Evolutionary conservation across 2,797 vertebrate genomes (phyloP).

Genomic region (Scolopax bukidnonensis): DNA sequence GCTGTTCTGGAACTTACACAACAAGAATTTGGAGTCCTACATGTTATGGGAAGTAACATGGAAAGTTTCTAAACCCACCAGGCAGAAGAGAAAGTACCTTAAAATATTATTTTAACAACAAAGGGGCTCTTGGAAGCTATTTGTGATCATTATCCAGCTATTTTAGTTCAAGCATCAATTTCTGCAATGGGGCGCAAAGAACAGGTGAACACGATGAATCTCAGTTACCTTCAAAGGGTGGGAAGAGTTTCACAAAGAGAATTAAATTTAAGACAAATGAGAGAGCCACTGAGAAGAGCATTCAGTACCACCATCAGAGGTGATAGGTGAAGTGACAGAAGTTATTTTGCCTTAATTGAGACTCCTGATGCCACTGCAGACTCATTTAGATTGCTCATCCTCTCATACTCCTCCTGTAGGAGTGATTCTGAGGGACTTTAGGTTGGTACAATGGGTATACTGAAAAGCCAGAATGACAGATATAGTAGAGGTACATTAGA

Average conservation of each 20-base stretch:
- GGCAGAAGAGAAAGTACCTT: constrained; percentile 30
- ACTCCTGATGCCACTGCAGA: background rate
- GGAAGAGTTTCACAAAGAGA: background rate
- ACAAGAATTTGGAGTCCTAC: background rate
- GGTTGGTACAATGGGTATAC: background rate
- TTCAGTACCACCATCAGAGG: background rate
- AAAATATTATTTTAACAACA: constrained; percentile 50
- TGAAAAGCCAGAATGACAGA: background rate
- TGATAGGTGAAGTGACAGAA: background rate
- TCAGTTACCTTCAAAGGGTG: constrained; percentile 56
- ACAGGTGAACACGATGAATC: constrained; percentile 58
- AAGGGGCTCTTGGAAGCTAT: constrained; percentile 44
- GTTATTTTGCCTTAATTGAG: background rate
- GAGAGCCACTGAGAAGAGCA: background rate
- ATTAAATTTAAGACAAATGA: constrained; percentile 6
- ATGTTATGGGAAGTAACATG: background rate
- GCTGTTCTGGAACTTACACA: background rate
- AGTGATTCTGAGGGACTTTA: background rate
- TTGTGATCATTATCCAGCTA: constrained; percentile 58
- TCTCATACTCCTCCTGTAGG: background rate
- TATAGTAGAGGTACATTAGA: background rate
- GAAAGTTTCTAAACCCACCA: background rate
- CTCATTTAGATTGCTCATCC: background rate
- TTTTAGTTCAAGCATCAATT: constrained; percentile 67
- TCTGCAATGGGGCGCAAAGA: constrained; percentile 49